Evolutionary conservation across 2,797 vertebrate genomes (phyloP), one percentile per base, ranked within the genome.

Genomic region (Arremon brunneinucha): DNA sequence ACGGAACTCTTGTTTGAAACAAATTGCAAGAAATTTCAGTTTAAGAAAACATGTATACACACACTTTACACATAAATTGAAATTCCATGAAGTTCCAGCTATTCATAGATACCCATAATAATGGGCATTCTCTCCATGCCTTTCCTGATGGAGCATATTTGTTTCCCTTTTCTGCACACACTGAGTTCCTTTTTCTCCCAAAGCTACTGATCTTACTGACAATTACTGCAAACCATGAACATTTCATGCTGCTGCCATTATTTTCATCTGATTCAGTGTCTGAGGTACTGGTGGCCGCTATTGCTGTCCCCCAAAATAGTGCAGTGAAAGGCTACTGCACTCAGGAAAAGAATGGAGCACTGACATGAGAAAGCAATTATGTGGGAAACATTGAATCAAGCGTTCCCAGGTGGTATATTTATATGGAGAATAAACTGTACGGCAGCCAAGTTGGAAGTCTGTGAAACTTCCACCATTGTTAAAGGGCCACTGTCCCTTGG

Each of bases 341-440:
- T 95, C 83, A 82, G 87, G 47, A 59, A 76, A 81, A 93, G 88
- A 79, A 41, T 14, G 67, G 92, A 89, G 89, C 95, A 87, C 7
- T 87, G 95, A 92, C 96, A 94, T 91, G 95, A 97, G 96, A 96
- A 93, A 95, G 95, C 79, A 97, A 97, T 97, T 96, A 93, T 65
- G 86, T 94, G 96, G 95, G 97, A 96, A 96, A 87, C 92, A 57
- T 63, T 83, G 89, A 83, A 89, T 93, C 91, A 86, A 80, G 56
- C 95, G 79, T 96, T 97, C 97, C 97, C 97, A 95, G 93, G 89
- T 95, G 97, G 90, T 96, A 95, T 92, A 89, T 97, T 95, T 97
- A 95, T 95, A 78, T 70, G 87, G 91, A 95, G 96, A 92, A 63
- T 86, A 86, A 96, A 95, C 87, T 92, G 75, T 96, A 87, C 72